Percentiles rank a stretch among this genome's conserved stretches.
Evolutionary conservation across 2,113 vertebrate species (phyloP).

Genomic region (Microtus richardsoni): DNA sequence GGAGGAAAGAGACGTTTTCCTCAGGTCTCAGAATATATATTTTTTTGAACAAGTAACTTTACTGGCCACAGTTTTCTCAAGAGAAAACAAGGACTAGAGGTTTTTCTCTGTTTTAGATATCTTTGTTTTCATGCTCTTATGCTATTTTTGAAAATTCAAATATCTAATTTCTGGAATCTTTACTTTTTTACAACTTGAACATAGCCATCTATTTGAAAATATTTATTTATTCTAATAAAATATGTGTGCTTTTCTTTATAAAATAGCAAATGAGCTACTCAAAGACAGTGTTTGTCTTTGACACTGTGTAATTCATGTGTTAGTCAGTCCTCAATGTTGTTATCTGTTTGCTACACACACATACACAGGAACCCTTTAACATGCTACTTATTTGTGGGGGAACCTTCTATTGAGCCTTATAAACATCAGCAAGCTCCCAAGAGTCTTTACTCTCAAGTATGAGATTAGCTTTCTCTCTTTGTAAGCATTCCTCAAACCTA

Average conservation of each 20-base stretch:
- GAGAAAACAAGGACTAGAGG: background rate
- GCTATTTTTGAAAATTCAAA: background rate
- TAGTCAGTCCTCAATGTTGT: background rate
- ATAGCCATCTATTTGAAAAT: background rate
- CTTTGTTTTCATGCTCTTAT: background rate
- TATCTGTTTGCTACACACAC: background rate
- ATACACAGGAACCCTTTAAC: background rate
- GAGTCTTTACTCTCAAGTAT: background rate
- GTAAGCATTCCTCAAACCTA: background rate
- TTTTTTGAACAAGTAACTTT: background rate
- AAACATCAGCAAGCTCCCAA: constrained; percentile 10
- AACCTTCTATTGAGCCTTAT: background rate
- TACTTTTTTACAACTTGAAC: background rate
- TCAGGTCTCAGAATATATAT: constrained; percentile 14
- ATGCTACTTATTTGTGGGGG: background rate
- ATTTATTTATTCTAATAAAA: background rate
- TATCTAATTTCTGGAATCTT: background rate
- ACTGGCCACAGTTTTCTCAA: background rate
- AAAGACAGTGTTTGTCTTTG: background rate
- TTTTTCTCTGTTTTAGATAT: background rate
- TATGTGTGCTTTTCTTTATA: background rate
- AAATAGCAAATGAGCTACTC: background rate
- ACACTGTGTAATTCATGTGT: background rate
- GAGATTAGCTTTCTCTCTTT: background rate
- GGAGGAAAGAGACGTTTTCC: background rate